Evolutionary conservation across 1,140 invertebrate species (phyloP), one percentile per base, ranked within the genome.

Genomic region (Listronotus oregonensis): DNA sequence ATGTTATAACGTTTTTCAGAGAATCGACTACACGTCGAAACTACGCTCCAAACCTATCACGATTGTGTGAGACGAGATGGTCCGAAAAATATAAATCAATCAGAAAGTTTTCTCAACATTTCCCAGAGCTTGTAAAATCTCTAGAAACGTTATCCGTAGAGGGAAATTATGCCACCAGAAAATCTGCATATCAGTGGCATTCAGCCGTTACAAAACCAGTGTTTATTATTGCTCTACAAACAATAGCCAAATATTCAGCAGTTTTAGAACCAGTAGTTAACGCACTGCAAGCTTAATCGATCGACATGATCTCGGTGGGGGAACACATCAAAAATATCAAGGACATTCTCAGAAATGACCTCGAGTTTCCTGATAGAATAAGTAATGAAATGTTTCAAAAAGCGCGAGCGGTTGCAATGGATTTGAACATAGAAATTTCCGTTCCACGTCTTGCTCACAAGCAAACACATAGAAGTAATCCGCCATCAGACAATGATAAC

Each of bases 1-100:
- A 74, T 67, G 63, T 66, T 51, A 74, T 77, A 66, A 69, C 63
- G 31, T 78, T 76, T 71, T 77, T 77, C 44, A 64, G 46, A 40
- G 51, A 52, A 27, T 62, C 49, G 49, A 63, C 61, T 54, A 52
- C 27, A 27, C 61, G 61, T 55, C 9, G 61, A 43, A 63, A 63
- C 27, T 63, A 14, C 6, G 50, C 51, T 55, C 61, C 50, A 11
- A 64, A 64, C 17, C 31, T 64, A 27, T 60, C 49, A 54, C 14
- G 40, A 42, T 27, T 63, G 37, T 52, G 52, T 42, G 64, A 66
- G 43, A 66, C 56, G 12, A 66, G 64, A 60, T 66, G 64, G 64
- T 69, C 50, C 51, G 12, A 73, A 70, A 68, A 69, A 60, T 71
- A 37, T 37, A 37, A 37, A 12, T 10, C 8, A 73, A 37, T 37